phyloP scores from a whole-genome alignment of 2,797 vertebrate species.

The Sitta carolinensis region DNA sequence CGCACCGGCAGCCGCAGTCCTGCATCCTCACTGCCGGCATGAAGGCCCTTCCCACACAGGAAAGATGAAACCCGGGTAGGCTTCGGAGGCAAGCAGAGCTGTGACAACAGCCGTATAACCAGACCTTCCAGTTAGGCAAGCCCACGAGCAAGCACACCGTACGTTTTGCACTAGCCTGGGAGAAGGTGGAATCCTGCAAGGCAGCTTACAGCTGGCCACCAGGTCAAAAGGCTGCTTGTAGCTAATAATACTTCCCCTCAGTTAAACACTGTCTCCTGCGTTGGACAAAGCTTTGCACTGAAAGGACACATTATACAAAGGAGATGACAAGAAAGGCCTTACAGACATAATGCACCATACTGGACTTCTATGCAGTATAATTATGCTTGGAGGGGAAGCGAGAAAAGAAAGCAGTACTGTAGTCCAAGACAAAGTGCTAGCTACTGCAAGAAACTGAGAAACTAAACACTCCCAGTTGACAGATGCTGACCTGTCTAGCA shows the following conservation, averaged over 20 bases:
- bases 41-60: not conserved
- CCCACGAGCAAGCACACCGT: not conserved
- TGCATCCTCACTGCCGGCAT: rapidly evolving
- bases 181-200: conserved; percentile 22
- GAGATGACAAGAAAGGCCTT: conserved; percentile 8
- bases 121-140: conserved; percentile 15
- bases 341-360: conserved; percentile 8
- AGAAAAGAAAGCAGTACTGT: conserved; percentile 46
- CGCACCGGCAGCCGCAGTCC: rapidly evolving
- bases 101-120: not conserved
- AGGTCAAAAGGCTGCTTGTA: conserved; percentile 53
- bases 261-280: not conserved
- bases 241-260: conserved; percentile 11
- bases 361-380: conserved; percentile 12
- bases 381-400: not conserved
- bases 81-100: not conserved
- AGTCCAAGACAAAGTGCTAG: not conserved
- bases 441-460: conserved; percentile 6
- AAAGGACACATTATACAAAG: conserved; percentile 47
- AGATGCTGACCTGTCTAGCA: not conserved
- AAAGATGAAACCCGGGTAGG: not conserved
- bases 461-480: not conserved
- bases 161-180: not conserved
- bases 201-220: conserved; percentile 21
- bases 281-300: conserved; percentile 20